A percentile compares a stretch with the other conserved stretches of the same genome.
Conservation (phyloP, 1,140 invertebrate genomes). For the Drosophila miranda region DNA sequence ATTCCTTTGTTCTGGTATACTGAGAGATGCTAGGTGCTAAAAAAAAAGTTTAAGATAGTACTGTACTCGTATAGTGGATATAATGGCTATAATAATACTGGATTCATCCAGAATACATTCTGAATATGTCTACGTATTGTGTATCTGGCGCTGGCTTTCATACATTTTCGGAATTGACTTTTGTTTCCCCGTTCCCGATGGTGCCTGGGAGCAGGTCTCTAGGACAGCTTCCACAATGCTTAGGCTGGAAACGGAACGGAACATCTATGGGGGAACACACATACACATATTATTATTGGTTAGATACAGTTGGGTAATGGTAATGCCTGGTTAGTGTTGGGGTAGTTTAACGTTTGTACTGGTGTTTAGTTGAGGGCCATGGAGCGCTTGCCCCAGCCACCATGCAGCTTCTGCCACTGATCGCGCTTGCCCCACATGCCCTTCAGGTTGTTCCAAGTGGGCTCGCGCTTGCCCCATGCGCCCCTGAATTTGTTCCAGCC, state of each 20-base stretch:
- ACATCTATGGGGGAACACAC: constrained; percentile 24
- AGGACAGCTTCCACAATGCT: too few species aligned
- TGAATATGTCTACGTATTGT: constrained; percentile 1
- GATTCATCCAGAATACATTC: constrained; percentile 15
- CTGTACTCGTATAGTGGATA: constrained; percentile 17
- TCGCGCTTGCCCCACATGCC: constrained; percentile 88
- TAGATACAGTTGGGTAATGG: constrained; percentile 51
- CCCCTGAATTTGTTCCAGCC: constrained; percentile 85
- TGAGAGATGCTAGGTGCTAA: constrained; percentile 44
- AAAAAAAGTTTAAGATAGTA: constrained; percentile 23
- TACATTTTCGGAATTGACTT: constrained; percentile 80
- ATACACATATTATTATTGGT: constrained; percentile 28
- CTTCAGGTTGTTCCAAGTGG: constrained; percentile 88
- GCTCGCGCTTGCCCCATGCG: constrained; percentile 87
- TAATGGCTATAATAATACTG: constrained; percentile 36
- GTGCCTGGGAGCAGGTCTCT: too few species aligned
- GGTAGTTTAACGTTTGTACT: neutral
- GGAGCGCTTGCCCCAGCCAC: constrained; percentile 77
- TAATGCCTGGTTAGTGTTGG: constrained; percentile 27
- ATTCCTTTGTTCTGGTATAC: constrained; percentile 38
- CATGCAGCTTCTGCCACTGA: constrained; percentile 75
- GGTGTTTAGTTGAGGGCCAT: constrained; percentile 45
- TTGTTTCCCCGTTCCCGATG: constrained; percentile 3
- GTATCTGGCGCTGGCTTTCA: constrained; percentile 70
- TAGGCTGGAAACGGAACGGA: constrained; percentile 23